phyloP scores from a whole-genome alignment of 2,113 vertebrate genomes.

The Pitta sordida region DNA sequence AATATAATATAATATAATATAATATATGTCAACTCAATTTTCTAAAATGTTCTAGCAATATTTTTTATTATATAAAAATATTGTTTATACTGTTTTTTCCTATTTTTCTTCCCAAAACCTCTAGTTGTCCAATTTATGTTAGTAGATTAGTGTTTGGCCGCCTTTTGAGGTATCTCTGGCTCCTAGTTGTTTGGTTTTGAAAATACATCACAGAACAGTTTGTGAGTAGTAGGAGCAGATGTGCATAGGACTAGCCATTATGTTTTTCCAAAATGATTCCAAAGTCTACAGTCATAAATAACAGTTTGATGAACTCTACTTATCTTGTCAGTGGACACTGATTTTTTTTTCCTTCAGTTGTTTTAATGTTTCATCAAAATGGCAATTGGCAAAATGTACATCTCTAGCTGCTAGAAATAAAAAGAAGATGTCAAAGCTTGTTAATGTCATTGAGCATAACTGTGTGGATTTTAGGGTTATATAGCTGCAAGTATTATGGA shows the following conservation, averaged over 20 bases:
- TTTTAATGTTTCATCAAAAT: slow-evolving; percentile 12
- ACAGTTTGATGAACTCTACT: not conserved
- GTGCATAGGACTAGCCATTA: not conserved
- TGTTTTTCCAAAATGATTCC: not conserved
- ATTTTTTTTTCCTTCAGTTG: not conserved
- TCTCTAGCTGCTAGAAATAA: slow-evolving; percentile 23
- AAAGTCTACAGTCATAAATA: not conserved
- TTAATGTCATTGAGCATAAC: slow-evolving; percentile 41
- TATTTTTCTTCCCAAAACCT: not conserved
- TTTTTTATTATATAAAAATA: not conserved
- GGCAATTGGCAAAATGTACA: slow-evolving; percentile 6
- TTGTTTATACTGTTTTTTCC: not conserved
- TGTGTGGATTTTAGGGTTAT: slow-evolving; percentile 25
- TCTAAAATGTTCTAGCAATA: not conserved
- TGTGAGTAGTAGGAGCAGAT: not conserved
- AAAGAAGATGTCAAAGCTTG: slow-evolving; percentile 32
- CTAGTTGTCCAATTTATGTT: not conserved
- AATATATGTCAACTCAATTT: not conserved
- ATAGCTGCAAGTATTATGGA: slow-evolving; percentile 33
- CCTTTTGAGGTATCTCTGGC: not conserved
- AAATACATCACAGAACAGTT: not conserved
- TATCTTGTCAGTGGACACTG: not conserved
- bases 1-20: no score
- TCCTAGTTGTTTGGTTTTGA: not conserved
- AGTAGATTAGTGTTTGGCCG: not conserved